Base-by-base conservation (phyloP, 2,888 invertebrate species). In the Scaptomyza tumidula region DNA sequence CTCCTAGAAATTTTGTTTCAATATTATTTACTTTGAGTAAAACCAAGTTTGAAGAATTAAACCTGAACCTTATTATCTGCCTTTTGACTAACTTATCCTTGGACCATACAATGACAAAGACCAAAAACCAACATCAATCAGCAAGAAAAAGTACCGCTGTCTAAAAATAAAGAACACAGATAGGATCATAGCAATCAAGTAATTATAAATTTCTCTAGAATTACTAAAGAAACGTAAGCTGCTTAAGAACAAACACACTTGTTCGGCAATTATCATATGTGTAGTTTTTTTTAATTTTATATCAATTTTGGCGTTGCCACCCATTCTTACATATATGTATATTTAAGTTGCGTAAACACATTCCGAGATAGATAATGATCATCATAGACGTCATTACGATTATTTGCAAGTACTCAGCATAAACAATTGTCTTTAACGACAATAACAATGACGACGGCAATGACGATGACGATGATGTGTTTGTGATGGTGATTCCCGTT, bases 381-480 rank as follows among this genome's bases (percentile, higher is more conserved):
- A 24, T 24, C 24, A 4, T 24, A 5, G 24, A 24, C 27, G 43
- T 57, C 35, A 46, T 16, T 29, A 7, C 37, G 39, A 53, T 54
- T 55, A 52, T 33, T 41, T 58, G 33, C 50, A 43, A 46, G 52
- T 33, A 52, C 45, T 58, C 63, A 70, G 44, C 76, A 75, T 75
- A 63, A 76, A 58, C 44, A 46, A 50, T 54, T 49, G 37, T 10
- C 19, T n/a, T 27, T 27, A 16, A 16, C 29, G 1, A 33, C 10
- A 33, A 33, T 10, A 33, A 33, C 10, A 33, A 33, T 33, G 10
- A 33, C 33, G 3, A 33, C 7, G 29, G 7, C 29, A 6, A 7
- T 29, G 29, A 29, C 29, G 29, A 7, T 29, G 29, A 33, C 33
- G 33, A 33, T 43, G 44, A 11, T 7, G 6, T 24, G 24, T 24